Evolutionary conservation across 2,888 invertebrate genomes (phyloP).

Genomic region (Andrena bicolor): DNA sequence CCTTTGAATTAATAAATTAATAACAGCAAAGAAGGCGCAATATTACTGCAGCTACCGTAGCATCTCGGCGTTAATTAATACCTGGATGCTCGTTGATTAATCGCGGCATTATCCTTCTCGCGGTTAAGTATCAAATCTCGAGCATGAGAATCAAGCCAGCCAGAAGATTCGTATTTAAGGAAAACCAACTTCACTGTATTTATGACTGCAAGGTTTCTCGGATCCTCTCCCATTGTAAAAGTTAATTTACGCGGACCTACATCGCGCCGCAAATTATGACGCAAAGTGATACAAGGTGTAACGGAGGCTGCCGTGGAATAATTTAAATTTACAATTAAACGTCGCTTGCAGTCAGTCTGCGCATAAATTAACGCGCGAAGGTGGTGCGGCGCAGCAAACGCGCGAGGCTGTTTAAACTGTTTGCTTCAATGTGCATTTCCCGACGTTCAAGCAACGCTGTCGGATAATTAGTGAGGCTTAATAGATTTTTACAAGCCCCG

Average conservation of each 20-base stretch:
- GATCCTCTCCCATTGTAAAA: not conserved
- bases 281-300: not conserved
- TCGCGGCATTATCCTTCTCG: not conserved
- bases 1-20: constrained; percentile 25
- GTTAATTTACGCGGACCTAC: not conserved
- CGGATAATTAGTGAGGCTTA: too few relatives aligned
- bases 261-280: not conserved
- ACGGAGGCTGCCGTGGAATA: not conserved
- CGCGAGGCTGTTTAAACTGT: not conserved
- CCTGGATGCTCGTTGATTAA: not conserved
- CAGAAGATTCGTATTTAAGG: too few relatives aligned
- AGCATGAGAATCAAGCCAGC: too few relatives aligned
- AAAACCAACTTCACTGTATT: too few relatives aligned
- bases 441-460: too few relatives aligned
- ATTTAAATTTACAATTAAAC: constrained; percentile 9
- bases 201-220: too few relatives aligned
- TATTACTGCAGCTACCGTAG: not conserved
- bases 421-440: not conserved
- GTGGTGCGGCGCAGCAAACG: not conserved
- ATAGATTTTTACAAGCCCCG: too few relatives aligned
- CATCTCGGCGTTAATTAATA: not conserved
- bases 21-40: not conserved
- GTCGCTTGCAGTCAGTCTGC: constrained; percentile 11
- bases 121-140: too few relatives aligned
- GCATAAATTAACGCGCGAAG: not conserved